Evolutionary conservation across 1,140 invertebrate species (phyloP), one percentile per base, ranked within the genome.

Genomic region (Brachystomella parvula): DNA sequence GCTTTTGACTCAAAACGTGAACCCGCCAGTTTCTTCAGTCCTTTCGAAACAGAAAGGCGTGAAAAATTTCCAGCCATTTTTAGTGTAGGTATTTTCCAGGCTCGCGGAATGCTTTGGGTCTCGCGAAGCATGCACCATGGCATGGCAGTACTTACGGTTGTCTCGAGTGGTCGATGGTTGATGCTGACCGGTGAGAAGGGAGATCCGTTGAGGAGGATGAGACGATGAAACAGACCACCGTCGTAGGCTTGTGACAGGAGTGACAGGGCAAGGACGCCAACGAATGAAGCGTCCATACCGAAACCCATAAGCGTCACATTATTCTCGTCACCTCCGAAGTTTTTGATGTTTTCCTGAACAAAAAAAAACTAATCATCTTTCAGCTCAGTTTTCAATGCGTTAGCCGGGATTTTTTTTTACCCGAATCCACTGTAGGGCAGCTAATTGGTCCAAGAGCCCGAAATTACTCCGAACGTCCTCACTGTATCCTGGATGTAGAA

Each of bases 341-440:
- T 57, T 17, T 66, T 61, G 1, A 73, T 56, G 39, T 70, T 70
- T 61, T 69, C 71, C 68, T 73, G 47, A 15, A 17, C 33, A 30
- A 63, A 57, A 59, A 47, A 62, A 60, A 47, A 6, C 39, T 31
- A 68, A 65, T 53, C 19, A 63, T 47, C 29, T 39, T 47, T 63
- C 35, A 29, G 29, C 31, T 47, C 29, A 39, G 35, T 29, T 31
- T 39, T 49, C 32, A 47, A 44, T 63, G 30, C 61, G 28, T 12
- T 63, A 47, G 29, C 31, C 61, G 32, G 47, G 6, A 33, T 61
- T 26, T 31, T 12, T 3, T 24, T 6, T 47, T 68, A 69, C 71
- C 44, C 68, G 70, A 15, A 73, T 73, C 71, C 71, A 73, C 47
- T 70, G 68, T 26, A 73, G 62, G 19, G 68, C 68, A 2, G 71